Percentiles rank a stretch among this genome's conserved stretches.
Conservation (phyloP, 1,140 invertebrate species). For the Aphelinus certus region DNA sequence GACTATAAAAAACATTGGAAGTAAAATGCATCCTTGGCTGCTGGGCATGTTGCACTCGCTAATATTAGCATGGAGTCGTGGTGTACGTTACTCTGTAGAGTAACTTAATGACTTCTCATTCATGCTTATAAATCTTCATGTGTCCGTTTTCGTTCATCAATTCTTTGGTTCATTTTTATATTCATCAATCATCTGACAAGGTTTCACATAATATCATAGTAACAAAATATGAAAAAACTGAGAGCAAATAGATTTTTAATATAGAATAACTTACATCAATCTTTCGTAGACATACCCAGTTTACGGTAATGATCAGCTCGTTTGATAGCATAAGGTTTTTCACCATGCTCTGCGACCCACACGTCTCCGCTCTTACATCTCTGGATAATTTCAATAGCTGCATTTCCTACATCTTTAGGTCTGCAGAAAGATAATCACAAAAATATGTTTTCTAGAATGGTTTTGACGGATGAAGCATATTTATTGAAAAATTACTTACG, state of each 20-base stretch:
- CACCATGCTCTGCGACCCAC: slow-evolving; percentile 61
- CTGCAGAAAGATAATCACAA: slow-evolving; percentile 47
- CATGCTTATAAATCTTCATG: too few species aligned
- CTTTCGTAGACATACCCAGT: slow-evolving; percentile 1
- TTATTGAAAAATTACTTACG: slow-evolving; percentile 30
- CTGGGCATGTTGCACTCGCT: slow-evolving; percentile 49
- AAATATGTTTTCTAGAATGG: not conserved
- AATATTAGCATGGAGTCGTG: slow-evolving; percentile 38
- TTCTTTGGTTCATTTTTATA: not conserved
- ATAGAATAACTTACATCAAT: not conserved
- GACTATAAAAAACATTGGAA: slow-evolving; percentile 66
- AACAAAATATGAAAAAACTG: not conserved
- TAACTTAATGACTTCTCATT: too few species aligned
- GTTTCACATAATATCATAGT: not conserved
- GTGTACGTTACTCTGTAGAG: not conserved
- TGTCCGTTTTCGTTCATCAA: too few species aligned
- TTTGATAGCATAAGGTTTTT: slow-evolving; percentile 60
- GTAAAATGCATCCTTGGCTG: slow-evolving; percentile 66
- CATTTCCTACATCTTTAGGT: slow-evolving; percentile 57
- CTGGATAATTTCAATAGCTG: slow-evolving; percentile 61
- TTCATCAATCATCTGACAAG: not conserved
- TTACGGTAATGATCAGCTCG: slow-evolving; percentile 15
- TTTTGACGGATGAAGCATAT: not conserved
- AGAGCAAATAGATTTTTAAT: not conserved
- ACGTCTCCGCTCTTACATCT: slow-evolving; percentile 60